Percentiles rank a stretch among this genome's conserved stretches.
Conservation (phyloP, 2,797 vertebrate species). For the Thamnophis elegans region DNA sequence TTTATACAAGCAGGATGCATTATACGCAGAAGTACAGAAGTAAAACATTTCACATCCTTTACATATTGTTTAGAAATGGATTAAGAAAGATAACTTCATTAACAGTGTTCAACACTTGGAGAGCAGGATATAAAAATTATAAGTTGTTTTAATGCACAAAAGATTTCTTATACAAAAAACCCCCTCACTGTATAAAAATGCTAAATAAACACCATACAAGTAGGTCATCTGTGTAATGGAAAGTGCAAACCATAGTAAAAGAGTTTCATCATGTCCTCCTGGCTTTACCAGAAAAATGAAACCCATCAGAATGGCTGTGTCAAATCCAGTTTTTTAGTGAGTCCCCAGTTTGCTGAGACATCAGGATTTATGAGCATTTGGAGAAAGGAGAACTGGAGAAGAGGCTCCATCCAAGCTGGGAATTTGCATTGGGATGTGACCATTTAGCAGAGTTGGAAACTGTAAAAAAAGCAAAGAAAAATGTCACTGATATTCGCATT, state of each 20-base stretch:
- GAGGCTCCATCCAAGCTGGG: conserved; percentile 81
- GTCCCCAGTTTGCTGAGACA: conserved; percentile 60
- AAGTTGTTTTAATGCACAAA: conserved; percentile 78
- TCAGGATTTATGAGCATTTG: conserved; percentile 89
- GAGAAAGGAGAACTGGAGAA: conserved; percentile 85
- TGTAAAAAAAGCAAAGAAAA: conserved; percentile 71
- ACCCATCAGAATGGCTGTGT: conserved; percentile 66
- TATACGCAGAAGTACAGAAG: conserved; percentile 75
- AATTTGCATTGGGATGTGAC: conserved; percentile 84
- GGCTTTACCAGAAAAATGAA: conserved; percentile 71
- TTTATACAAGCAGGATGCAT: conserved; percentile 82
- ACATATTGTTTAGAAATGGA: conserved; percentile 68
- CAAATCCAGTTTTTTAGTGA: conserved; percentile 62
- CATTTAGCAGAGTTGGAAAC: conserved; percentile 91
- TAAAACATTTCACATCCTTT: conserved; percentile 83
- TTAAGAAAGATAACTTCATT: conserved; percentile 74
- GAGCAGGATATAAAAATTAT: conserved; percentile 75
- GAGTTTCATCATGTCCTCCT: conserved; percentile 75
- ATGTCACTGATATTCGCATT: background rate
- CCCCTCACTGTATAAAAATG: conserved; percentile 71
- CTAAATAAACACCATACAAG: conserved; percentile 72
- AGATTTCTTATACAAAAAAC: conserved; percentile 76
- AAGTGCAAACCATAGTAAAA: conserved; percentile 77
- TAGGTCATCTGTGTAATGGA: conserved; percentile 76
- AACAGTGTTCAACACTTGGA: conserved; percentile 78